Evolutionary conservation across 2,888 invertebrate genomes (phyloP), one percentile per base, ranked within the genome.

Genomic region (Branchipolynoe longqiensis): DNA sequence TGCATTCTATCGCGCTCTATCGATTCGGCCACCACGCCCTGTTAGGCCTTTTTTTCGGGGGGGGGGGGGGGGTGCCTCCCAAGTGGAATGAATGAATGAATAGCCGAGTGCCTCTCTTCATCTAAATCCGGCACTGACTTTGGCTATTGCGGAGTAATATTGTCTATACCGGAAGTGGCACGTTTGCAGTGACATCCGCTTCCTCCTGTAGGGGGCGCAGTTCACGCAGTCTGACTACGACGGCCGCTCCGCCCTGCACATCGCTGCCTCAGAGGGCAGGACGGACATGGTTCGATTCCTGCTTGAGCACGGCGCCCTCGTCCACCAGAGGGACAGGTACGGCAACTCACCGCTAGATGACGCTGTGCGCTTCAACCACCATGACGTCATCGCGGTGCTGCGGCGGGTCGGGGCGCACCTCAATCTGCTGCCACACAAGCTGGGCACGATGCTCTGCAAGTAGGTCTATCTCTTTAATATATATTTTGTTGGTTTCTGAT

Each of bases 291-390:
- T 97, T 14, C 78, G 78, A 12, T 96, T 95, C 92, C 94, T 98
- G 40, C 94, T 98, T 38, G 95, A 95, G 84, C 95, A 96, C 90
- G 98, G 98, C 0, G 97, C 97, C 0, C 96, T 96, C 82, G 97
- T 98, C 1, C 97, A 98, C 91, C 94, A 95, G 59, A 96, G 96
- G 88, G 97, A 97, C 86, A 22, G 78, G 8, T 91, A 91, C 84
- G 92, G 93, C 3, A 91, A 92, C 85, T 93, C 93, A 8, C 92
- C 94, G 95, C 89, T 97, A 95, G 88, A 96, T 95, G 90, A 96
- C 96, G 31, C 96, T 96, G 0, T 95, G 8, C 89, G 87, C 28
- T 88, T 90, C 59, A 88, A 90, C 38, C 95, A 92, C 64, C 87
- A 90, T 58, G 92, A 93, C 56, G 90, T 94, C 33, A 96, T 97